Evolutionary conservation across 2,113 vertebrate genomes (phyloP), one percentile per base, ranked within the genome.

Genomic region (Oryzias woworae): DNA sequence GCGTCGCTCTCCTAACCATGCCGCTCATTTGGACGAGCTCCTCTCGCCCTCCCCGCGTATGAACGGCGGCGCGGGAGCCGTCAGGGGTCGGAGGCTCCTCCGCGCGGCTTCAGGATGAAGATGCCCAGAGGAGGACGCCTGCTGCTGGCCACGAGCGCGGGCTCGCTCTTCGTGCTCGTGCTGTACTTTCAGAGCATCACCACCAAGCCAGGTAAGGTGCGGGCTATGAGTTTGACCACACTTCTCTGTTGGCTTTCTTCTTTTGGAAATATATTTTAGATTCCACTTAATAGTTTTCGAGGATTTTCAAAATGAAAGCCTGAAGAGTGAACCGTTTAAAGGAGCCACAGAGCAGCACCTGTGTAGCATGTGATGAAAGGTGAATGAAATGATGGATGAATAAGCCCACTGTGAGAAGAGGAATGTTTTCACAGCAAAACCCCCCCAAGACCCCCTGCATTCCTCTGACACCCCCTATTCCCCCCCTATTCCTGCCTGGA

Each of bases 111-210:
- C 87, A 87, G 49, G 76, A 92, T 90, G 91, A 85, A 59, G 85
- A 90, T 87, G 80, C 85, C 88, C 71, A 70, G 84, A 66, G 84
- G 82, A 82, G 90, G 89, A 83, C 88, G 87, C 66, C 63, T 91
- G 85, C 84, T 92, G 63, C 75, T 92, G 85, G 90, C 86, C 76
- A 91, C 82, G 72, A 89, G 88, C 86, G 76, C 91, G 42, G 79
- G 89, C 45, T 92, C 91, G 46, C 85, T 92, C 66, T 87, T 90
- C 71, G 85, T 92, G 10, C 81, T 92, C 2, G 83, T 92, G 36
- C 84, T 92, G 12, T 92, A 91, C 79, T 87, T 87, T n/a, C 91
- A 92, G 80, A 91, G 58, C 87, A 85, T 84, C 85, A 81, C 82
- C 13, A 90, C 82, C 13, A 90, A 82, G 62, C 73, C 84, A 68